These are phyloP conservation scores for Ectemnius cavifrons DNA, from an alignment of 2,888 invertebrate species.

Conservation along the genomic window DNA sequence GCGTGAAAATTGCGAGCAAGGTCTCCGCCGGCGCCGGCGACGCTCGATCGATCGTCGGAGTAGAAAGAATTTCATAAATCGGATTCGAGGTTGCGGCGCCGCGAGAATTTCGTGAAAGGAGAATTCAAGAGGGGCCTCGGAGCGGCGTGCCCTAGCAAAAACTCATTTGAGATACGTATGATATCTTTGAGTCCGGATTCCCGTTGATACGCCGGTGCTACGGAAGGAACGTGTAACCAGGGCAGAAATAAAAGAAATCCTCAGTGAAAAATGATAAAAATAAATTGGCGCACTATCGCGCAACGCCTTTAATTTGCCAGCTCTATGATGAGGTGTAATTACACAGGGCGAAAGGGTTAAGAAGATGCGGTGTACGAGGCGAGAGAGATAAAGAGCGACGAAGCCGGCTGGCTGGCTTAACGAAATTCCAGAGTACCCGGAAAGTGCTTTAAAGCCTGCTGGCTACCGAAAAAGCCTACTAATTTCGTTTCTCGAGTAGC, in stretches of 20 bases:
- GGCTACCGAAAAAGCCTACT: constrained; percentile 30
- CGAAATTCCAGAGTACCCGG: constrained; percentile 40
- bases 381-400: not conserved
- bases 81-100: not conserved
- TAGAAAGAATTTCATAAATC: not conserved
- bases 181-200: not conserved
- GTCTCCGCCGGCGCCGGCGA: not conserved
- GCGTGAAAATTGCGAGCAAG: not conserved
- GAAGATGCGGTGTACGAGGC: constrained; percentile 12
- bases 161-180: not conserved
- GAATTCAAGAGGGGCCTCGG: not conserved
- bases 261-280: not conserved
- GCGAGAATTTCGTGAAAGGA: not conserved
- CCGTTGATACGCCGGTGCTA: not conserved
- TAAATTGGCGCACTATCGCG: constrained; percentile 12
- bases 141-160: not conserved
- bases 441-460: constrained; percentile 36
- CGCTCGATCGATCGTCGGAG: not conserved
- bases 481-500: constrained; percentile 1
- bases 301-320: not conserved
- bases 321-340: not conserved
- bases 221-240: not conserved
- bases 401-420: constrained; percentile 14
- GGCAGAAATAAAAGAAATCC: not conserved
- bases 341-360: constrained; percentile 6